A percentile compares a stretch with the other conserved stretches of the same genome.
Evolutionary conservation across 1,140 invertebrate species (phyloP).

Genomic region (Drosophila aff.): DNA sequence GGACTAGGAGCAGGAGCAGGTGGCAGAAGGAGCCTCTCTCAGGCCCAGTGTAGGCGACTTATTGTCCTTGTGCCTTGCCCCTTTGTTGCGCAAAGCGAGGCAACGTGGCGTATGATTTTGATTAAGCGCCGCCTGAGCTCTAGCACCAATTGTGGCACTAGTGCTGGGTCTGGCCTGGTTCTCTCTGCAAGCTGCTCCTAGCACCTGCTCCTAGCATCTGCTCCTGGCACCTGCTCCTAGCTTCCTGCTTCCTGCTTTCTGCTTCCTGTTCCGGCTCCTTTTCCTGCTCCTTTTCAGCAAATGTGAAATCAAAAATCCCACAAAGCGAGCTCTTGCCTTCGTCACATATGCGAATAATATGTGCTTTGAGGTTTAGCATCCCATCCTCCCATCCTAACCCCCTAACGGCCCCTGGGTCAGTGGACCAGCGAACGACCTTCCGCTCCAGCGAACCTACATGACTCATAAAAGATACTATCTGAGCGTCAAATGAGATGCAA

Average conservation of each 20-base stretch:
- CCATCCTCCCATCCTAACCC: background rate
- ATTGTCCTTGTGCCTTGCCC: slow-evolving; percentile 59
- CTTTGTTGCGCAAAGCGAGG: slow-evolving; percentile 57
- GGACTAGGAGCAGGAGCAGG: background rate
- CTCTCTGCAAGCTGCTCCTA: background rate
- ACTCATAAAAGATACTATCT: slow-evolving; percentile 28
- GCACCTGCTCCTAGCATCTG: background rate
- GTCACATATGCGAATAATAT: background rate
- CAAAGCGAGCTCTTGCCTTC: slow-evolving; percentile 29
- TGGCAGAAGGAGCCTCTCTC: background rate
- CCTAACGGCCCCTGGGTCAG: slow-evolving; percentile 1
- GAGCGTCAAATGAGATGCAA: slow-evolving; percentile 25
- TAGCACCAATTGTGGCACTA: background rate
- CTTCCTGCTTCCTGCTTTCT: background rate
- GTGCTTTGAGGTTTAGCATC: background rate
- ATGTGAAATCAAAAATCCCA: slow-evolving; percentile 55
- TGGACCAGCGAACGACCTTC: slow-evolving; percentile 16
- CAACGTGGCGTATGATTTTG: slow-evolving; percentile 79
- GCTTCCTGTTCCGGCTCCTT: background rate
- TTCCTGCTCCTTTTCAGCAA: slow-evolving; percentile 5
- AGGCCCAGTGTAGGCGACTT: slow-evolving; percentile 24
- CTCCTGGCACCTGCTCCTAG: background rate
- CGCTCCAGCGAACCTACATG: slow-evolving; percentile 19
- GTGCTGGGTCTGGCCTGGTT: background rate
- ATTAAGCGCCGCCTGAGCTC: slow-evolving; percentile 63